Evolutionary conservation across 2,888 invertebrate genomes (phyloP), one percentile per base, ranked within the genome.

Genomic region (Hololepta plana): DNA sequence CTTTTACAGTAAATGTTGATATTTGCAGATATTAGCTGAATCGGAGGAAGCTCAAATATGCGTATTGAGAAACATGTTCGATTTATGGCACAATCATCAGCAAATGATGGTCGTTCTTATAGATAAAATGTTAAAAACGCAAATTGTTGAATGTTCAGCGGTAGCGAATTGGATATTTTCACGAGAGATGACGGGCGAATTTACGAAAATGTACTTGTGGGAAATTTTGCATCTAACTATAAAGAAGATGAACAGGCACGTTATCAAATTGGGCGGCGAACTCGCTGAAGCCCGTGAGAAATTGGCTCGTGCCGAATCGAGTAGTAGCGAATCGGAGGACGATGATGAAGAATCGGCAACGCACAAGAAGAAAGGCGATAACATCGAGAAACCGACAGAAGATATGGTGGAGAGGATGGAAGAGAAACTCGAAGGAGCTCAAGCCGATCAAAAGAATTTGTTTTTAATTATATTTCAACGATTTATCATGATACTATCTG

Each of bases 111-210:
- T 81, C 34, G 88, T 96, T 5, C 60, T 98, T 3, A 81, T 93
- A 3, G 95, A 98, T 58, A 96, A 98, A 59, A 72, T 98, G 64
- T 63, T 99, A 20, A 95, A 96, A 60, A 91, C 91, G 12, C 90
- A 93, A 55, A 81, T 98, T 27, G 82, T 98, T 26, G 91, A 95
- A 51, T 93, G 93, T 51, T 84, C 88, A 28, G 84, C 93, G 1
- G 93, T 98, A 8, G 93, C 95, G 23, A 91, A 88, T 39, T 98
- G 95, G 95, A 76, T 95, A 35, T 96, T 96, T 59, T 85, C 90
- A 4, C 82, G 84, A 54, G 84, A 85, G 51, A 91, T 95, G 90
- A 67, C 72, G 10, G 60, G 68, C 1, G 85, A 80, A 55, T 93
- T 95, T 53, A 91, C 91, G 0, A 87, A 88, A 55, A 71, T 77